Conservation (phyloP, 1,140 invertebrate genomes). For the Drosophila orosa region DNA sequence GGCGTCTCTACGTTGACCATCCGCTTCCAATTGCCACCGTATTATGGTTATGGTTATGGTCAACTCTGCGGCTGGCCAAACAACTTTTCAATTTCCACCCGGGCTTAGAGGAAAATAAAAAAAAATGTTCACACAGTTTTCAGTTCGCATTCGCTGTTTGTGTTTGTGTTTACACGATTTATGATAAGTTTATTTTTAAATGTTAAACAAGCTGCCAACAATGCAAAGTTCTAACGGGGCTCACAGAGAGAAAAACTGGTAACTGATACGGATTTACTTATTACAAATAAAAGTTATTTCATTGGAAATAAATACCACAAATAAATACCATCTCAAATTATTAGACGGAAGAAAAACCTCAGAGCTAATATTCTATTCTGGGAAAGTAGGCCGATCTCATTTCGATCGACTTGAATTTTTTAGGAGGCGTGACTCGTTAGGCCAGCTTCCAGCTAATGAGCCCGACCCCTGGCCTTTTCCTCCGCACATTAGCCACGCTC, state of each 20-base stretch:
- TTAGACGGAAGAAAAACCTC: background rate
- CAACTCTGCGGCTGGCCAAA: slow-evolving; percentile 69
- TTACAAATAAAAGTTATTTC: too few species aligned
- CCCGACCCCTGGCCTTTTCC: slow-evolving; percentile 67
- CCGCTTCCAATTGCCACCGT: slow-evolving; percentile 62
- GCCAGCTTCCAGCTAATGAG: slow-evolving; percentile 49
- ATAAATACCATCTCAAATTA: background rate
- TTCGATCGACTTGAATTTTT: background rate
- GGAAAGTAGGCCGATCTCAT: background rate
- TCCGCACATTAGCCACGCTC: slow-evolving; percentile 62
- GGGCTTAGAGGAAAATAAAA: slow-evolving; percentile 7
- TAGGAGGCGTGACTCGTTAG: slow-evolving; percentile 35
- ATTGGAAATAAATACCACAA: too few species aligned
- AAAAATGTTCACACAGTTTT: slow-evolving; percentile 74
- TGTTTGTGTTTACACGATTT: slow-evolving; percentile 61
- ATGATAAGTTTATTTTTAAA: slow-evolving; percentile 65
- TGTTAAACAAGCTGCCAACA: slow-evolving; percentile 71
- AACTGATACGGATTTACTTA: background rate
- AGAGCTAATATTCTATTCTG: background rate
- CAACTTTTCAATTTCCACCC: slow-evolving; percentile 77
- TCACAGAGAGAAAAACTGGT: slow-evolving; percentile 8
- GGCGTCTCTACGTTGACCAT: slow-evolving; percentile 31
- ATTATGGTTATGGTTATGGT: slow-evolving; percentile 80
- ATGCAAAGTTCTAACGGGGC: slow-evolving; percentile 37
- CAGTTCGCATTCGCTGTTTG: slow-evolving; percentile 54